phyloP scores from a whole-genome alignment of 2,888 invertebrate species.

The Hydriomena furcata region DNA sequence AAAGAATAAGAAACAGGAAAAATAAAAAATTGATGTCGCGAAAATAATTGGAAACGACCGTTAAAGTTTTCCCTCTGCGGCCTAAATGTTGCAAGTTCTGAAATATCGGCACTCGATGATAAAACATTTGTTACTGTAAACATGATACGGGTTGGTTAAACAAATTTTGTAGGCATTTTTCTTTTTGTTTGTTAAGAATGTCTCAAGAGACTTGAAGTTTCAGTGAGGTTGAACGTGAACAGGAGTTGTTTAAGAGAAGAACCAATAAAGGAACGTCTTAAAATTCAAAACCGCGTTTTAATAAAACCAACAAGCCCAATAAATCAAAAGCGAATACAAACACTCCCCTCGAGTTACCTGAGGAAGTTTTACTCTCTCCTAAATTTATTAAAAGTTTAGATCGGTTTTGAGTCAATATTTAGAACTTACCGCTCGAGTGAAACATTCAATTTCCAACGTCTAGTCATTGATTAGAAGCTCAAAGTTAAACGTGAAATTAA shows the following conservation, averaged over 20 bases:
- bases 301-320: constrained; percentile 30
- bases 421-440: constrained; percentile 28
- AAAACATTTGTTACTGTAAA: constrained; percentile 3
- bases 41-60: constrained; percentile 51
- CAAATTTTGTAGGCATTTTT: constrained; percentile 8
- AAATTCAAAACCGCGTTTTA: constrained; percentile 20
- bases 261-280: constrained; percentile 17
- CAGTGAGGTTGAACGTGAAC: not conserved
- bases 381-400: constrained; percentile 35
- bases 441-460: constrained; percentile 42
- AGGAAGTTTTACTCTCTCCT: constrained; percentile 29
- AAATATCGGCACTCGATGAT: constrained; percentile 42
- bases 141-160: constrained; percentile 1
- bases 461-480: constrained; percentile 52
- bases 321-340: constrained; percentile 31
- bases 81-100: constrained; percentile 42
- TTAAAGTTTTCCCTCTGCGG: constrained; percentile 41
- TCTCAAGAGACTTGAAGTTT: constrained; percentile 19
- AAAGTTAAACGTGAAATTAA: constrained; percentile 61
- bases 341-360: constrained; percentile 30
- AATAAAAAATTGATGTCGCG: constrained; percentile 53
- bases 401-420: constrained; percentile 27
- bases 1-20: constrained; percentile 45
- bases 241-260: constrained; percentile 10
- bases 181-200: constrained; percentile 12